Percentiles rank a stretch among this genome's conserved stretches.
Evolutionary conservation across 1,140 invertebrate genomes (phyloP).

Genomic region (Neodiprion lecontei): DNA sequence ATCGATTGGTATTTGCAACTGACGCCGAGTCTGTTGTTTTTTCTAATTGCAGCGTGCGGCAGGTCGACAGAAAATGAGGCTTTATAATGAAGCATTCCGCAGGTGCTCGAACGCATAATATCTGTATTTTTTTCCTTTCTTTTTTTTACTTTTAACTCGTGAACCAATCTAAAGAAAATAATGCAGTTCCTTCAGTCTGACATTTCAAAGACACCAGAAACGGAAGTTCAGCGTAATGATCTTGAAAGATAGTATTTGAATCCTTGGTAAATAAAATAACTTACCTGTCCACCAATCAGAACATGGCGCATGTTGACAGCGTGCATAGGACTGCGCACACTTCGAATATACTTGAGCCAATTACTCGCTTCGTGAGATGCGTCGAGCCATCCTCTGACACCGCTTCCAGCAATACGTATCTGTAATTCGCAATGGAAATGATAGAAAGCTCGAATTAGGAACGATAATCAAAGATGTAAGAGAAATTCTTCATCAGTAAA

Average conservation of each 20-base stretch:
- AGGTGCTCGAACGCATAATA: not conserved
- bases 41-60: not conserved
- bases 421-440: constrained; percentile 54
- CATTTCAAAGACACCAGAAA: not conserved
- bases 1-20: not conserved
- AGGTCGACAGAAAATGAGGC: too few species aligned
- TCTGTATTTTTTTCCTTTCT: not conserved
- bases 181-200: not conserved
- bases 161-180: not conserved
- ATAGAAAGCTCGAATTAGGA: not conserved
- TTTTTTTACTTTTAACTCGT: not conserved
- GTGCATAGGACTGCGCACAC: constrained; percentile 66
- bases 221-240: not conserved
- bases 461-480: constrained; percentile 19
- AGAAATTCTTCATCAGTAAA: constrained; percentile 6
- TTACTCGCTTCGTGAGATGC: constrained; percentile 75
- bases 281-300: constrained; percentile 75
- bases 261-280: constrained; percentile 34
- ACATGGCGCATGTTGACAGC: constrained; percentile 76
- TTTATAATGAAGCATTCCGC: not conserved
- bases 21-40: not conserved
- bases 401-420: constrained; percentile 73
- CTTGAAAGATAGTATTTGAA: not conserved
- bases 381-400: constrained; percentile 79
- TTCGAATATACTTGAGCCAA: constrained; percentile 82